Evolutionary conservation across 2,888 invertebrate genomes (phyloP).

Genomic region (Beris chalybata): DNA sequence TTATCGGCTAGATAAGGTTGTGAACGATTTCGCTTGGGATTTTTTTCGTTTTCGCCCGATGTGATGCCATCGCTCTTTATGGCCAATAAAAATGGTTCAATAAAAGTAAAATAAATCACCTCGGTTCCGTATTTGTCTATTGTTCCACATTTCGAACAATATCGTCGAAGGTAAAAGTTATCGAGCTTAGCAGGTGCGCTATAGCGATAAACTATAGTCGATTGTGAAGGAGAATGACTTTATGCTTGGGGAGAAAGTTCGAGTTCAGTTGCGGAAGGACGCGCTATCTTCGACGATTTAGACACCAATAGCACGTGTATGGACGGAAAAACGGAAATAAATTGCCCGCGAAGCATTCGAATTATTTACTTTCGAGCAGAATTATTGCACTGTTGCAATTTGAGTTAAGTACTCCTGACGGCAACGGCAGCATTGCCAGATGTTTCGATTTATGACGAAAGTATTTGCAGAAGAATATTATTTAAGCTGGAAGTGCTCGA

Average conservation of each 20-base stretch:
- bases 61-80: conserved; percentile 31
- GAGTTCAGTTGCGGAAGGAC: background rate
- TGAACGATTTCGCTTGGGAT: background rate
- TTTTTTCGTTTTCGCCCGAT: background rate
- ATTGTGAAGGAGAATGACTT: background rate
- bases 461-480: too few relatives aligned
- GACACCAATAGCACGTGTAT: background rate
- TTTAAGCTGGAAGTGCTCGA: background rate
- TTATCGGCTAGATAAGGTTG: background rate
- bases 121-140: conserved; percentile 10
- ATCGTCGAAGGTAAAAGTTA: conserved; percentile 14
- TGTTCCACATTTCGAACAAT: conserved; percentile 7
- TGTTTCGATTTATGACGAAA: too few relatives aligned
- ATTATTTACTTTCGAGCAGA: conserved; percentile 25
- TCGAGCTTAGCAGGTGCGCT: conserved; percentile 4
- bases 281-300: background rate
- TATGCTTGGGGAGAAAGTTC: background rate
- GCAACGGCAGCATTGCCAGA: background rate
- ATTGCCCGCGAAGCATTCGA: conserved; percentile 31
- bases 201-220: background rate
- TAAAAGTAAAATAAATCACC: conserved; percentile 37
- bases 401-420: background rate
- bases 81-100: conserved; percentile 37
- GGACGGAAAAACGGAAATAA: conserved; percentile 24
- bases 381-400: conserved; percentile 15